Evolutionary conservation across 92 coral and sea anemone species (phyloP).

Genomic region (Meandrina meandrites): DNA sequence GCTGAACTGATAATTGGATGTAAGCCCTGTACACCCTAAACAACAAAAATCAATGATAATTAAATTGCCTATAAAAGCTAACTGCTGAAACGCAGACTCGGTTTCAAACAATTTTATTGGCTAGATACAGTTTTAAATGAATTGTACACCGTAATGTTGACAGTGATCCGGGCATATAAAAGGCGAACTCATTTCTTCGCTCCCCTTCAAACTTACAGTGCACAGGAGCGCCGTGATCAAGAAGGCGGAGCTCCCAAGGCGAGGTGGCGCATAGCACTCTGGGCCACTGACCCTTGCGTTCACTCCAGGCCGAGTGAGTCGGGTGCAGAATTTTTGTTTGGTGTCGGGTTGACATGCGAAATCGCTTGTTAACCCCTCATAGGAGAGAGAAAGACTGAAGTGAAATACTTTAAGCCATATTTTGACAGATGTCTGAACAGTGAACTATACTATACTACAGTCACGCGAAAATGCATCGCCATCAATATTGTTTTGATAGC

Average conservation of each 20-base stretch:
- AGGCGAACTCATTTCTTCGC: constrained; percentile 13
- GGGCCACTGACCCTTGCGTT: constrained; percentile 78
- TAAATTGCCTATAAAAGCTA: not conserved
- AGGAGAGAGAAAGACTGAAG: not conserved
- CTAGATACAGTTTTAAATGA: not conserved
- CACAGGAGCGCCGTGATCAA: constrained; percentile 75
- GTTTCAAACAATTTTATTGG: constrained; percentile 10
- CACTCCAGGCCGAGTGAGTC: constrained; percentile 70
- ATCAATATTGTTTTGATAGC: not conserved
- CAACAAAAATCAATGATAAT: not conserved
- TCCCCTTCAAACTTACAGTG: constrained; percentile 68
- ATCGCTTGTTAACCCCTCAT: constrained; percentile 62
- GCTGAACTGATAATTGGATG: constrained; percentile 20
- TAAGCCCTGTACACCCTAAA: not conserved
- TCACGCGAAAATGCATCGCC: not conserved
- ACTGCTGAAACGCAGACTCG: constrained; percentile 11
- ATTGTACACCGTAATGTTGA: not conserved
- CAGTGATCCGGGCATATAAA: constrained; percentile 36
- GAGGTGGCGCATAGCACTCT: constrained; percentile 58
- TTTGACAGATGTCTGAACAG: too few relatives aligned
- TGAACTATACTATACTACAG: not conserved
- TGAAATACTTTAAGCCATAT: too few relatives aligned
- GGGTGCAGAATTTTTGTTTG: constrained; percentile 74
- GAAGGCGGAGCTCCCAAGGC: constrained; percentile 76
- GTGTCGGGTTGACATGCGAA: constrained; percentile 61